Evolutionary conservation across 2,888 invertebrate species (phyloP).

Genomic region (Oasisia sp.): DNA sequence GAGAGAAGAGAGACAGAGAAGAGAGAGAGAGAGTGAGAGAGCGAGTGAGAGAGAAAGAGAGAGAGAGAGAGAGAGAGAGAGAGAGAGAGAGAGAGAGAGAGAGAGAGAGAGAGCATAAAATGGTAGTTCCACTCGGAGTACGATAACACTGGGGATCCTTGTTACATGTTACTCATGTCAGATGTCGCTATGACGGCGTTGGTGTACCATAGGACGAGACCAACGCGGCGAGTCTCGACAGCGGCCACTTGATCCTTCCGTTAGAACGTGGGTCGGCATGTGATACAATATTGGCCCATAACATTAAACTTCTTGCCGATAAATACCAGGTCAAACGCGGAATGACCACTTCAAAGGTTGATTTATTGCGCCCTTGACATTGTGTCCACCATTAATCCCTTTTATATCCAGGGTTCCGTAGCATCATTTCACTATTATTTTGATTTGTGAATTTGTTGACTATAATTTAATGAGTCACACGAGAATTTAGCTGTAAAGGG

Average conservation of each 20-base stretch:
- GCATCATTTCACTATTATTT: no score
- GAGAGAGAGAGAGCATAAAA: no score
- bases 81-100: no score
- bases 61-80: no score
- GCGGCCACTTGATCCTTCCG: neutral
- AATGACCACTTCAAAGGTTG: neutral
- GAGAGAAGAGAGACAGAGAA: no score
- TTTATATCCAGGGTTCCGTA: neutral
- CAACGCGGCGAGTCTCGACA: neutral
- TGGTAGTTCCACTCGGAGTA: no score
- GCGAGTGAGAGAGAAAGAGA: no score
- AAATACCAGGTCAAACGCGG: neutral
- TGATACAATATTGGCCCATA: neutral
- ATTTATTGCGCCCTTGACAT: neutral
- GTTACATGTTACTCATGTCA: neutral
- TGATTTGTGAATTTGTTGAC: no score
- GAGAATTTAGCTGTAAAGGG: no score
- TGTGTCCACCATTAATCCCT: neutral
- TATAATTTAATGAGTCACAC: neutral
- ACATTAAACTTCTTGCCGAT: neutral
- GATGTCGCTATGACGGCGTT: neutral
- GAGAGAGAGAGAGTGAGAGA: no score
- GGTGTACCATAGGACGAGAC: neutral
- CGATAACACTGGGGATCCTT: no score
- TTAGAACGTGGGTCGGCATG: neutral